phyloP scores from a whole-genome alignment of 2,797 vertebrate species.

The Fistularia tabacaria region DNA sequence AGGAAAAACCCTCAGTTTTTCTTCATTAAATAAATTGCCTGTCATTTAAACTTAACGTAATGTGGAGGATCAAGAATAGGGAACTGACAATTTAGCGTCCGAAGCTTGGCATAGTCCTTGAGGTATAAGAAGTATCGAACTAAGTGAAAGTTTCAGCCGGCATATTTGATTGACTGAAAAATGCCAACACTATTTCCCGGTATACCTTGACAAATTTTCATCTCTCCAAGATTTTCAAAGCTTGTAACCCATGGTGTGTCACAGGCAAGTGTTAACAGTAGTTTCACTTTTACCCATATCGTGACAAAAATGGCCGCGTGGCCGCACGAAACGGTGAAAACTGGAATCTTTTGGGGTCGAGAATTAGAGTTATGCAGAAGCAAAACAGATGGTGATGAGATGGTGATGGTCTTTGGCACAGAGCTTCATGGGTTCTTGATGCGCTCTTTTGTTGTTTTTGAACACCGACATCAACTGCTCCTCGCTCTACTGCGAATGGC shows the following conservation, averaged over 20 bases:
- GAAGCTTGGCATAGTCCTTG: constrained; percentile 20
- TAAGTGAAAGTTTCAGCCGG: constrained; percentile 23
- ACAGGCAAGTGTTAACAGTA: too few relatives aligned
- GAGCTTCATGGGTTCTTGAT: constrained; percentile 27
- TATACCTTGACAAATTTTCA: too few relatives aligned
- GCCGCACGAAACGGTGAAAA: constrained; percentile 23
- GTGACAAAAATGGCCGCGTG: constrained; percentile 33
- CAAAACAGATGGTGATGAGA: constrained; percentile 61
- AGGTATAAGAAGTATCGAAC: constrained; percentile 21
- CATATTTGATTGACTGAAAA: too few relatives aligned
- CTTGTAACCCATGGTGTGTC: neutral
- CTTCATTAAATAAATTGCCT: constrained; percentile 23
- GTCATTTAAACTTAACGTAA: constrained; percentile 8
- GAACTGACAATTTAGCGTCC: constrained; percentile 11
- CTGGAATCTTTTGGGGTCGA: constrained; percentile 27
- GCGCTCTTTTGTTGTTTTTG: constrained; percentile 44
- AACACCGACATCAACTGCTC: constrained; percentile 50
- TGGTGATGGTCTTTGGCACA: constrained; percentile 44
- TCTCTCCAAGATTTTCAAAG: too few relatives aligned
- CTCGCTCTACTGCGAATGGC: constrained; percentile 38
- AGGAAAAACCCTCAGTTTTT: constrained; percentile 19
- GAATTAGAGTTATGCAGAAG: constrained; percentile 49
- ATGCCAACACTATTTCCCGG: too few relatives aligned
- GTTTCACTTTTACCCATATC: constrained; percentile 34
- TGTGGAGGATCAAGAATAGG: constrained; percentile 6